phyloP scores from a whole-genome alignment of 2,797 vertebrate species.

The Lithobates sylvaticus region DNA sequence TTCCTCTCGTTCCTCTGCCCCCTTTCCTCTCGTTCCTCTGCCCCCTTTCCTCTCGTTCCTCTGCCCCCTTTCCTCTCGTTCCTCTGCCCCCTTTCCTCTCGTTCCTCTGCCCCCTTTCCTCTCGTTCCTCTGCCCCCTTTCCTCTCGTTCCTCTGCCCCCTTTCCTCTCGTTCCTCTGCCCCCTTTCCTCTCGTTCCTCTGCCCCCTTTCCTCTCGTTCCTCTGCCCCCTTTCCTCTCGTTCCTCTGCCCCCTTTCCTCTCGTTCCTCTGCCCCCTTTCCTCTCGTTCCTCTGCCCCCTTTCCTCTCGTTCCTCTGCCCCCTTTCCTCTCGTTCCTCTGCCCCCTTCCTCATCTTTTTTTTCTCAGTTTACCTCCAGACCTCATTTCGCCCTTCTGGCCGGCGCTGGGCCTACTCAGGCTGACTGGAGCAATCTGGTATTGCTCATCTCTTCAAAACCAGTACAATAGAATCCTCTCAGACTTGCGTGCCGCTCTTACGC shows the following conservation, averaged over 20 bases:
- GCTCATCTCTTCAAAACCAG: slow-evolving; percentile 36
- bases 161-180: not conserved
- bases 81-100: too few relatives aligned
- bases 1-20: too few relatives aligned
- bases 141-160: not conserved
- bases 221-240: too few relatives aligned
- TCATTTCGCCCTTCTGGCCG: slow-evolving; percentile 25
- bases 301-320: not conserved
- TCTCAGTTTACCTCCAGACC: not conserved
- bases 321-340: too few relatives aligned
- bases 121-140: too few relatives aligned
- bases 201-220: not conserved
- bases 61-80: too few relatives aligned
- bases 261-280: too few relatives aligned
- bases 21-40: not conserved
- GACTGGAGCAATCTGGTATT: slow-evolving; percentile 56
- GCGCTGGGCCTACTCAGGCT: slow-evolving; percentile 53
- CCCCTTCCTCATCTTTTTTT: not conserved
- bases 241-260: too few relatives aligned
- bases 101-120: too few relatives aligned
- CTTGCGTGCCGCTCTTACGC: not conserved
- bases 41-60: too few relatives aligned
- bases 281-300: too few relatives aligned
- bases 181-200: too few relatives aligned
- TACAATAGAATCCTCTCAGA: slow-evolving; percentile 15